Evolutionary conservation across 1,140 invertebrate species (phyloP).

Genomic region (Drosophila elegans): DNA sequence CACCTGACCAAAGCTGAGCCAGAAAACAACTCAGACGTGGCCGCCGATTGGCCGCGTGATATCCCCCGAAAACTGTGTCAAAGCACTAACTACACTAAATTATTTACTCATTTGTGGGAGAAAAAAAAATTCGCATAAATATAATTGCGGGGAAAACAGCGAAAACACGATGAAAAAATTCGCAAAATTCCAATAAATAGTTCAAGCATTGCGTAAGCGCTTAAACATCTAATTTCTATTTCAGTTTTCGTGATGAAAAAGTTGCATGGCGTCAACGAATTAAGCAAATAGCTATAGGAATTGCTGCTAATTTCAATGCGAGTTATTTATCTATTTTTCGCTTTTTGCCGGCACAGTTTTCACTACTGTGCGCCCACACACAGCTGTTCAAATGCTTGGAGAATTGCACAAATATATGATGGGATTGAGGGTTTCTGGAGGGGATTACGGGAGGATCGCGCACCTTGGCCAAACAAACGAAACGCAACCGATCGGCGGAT

Average conservation of each 20-base stretch:
- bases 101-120: slow-evolving; percentile 52
- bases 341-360: slow-evolving; percentile 44
- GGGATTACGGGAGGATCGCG: not conserved
- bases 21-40: slow-evolving; percentile 65
- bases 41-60: slow-evolving; percentile 47
- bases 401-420: slow-evolving; percentile 39
- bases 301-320: slow-evolving; percentile 31
- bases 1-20: slow-evolving; percentile 47
- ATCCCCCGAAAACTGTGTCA: slow-evolving; percentile 46
- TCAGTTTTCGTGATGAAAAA: slow-evolving; percentile 53
- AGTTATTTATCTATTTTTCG: slow-evolving; percentile 9
- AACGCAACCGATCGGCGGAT: slow-evolving; percentile 50
- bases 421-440: not conserved
- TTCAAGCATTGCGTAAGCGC: slow-evolving; percentile 59
- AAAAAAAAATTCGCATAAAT: slow-evolving; percentile 63
- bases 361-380: slow-evolving; percentile 29
- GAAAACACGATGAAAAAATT: slow-evolving; percentile 29
- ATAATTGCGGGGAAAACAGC: slow-evolving; percentile 41
- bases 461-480: slow-evolving; percentile 22
- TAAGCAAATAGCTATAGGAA: slow-evolving; percentile 69
- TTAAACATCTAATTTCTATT: slow-evolving; percentile 38
- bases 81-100: slow-evolving; percentile 45
- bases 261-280: slow-evolving; percentile 69
- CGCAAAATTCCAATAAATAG: slow-evolving; percentile 45
- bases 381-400: slow-evolving; percentile 66